These are phyloP conservation scores for Hirundichthys speculiger DNA, from an alignment of 2,113 vertebrate genomes.

Conservation along the genomic window DNA sequence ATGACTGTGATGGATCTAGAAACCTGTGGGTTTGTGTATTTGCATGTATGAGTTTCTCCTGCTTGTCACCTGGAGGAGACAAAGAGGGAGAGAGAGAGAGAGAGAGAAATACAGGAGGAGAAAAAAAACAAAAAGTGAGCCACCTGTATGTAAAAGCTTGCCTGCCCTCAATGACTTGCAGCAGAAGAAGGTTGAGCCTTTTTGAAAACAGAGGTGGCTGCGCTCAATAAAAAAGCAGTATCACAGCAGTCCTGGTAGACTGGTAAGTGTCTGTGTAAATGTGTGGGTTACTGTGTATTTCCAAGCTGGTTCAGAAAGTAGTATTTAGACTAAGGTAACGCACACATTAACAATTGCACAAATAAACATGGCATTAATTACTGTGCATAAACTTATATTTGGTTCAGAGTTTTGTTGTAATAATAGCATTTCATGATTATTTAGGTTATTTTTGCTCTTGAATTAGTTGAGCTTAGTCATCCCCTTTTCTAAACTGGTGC, in stretches of 20 bases:
- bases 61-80: constrained; percentile 45
- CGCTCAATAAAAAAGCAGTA: not conserved
- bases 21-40: not conserved
- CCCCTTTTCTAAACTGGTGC: too few species aligned
- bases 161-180: constrained; percentile 42
- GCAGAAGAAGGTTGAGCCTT: constrained; percentile 35
- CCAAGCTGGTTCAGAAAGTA: too few species aligned
- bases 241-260: not conserved
- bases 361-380: too few species aligned
- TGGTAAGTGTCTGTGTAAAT: too few species aligned
- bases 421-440: too few species aligned
- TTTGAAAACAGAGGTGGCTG: constrained; percentile 12
- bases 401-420: too few species aligned
- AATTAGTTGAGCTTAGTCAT: too few species aligned
- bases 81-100: constrained; percentile 32
- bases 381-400: too few species aligned
- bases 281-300: too few species aligned
- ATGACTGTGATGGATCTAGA: constrained; percentile 27
- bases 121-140: constrained; percentile 28
- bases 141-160: constrained; percentile 72
- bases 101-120: constrained; percentile 16
- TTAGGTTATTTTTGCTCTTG: too few species aligned
- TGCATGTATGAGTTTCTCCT: constrained; percentile 17
- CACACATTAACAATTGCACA: too few species aligned
- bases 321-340: too few species aligned